Base-by-base conservation (phyloP, 1,140 invertebrate genomes). In the Papilio polytes region DNA sequence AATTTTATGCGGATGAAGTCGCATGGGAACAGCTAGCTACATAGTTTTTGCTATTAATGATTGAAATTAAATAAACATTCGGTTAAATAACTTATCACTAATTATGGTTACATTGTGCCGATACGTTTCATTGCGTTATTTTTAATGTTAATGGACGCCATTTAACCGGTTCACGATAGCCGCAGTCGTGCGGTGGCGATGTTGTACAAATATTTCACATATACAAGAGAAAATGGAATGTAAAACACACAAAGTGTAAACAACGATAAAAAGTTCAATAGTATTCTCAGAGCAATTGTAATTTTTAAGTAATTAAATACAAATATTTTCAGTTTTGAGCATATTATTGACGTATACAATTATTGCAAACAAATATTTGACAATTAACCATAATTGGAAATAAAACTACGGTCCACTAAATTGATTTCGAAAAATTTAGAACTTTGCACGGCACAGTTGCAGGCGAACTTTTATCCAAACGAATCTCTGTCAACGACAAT, bases 401-500 rank as follows among this genome's bases (percentile, higher is more conserved):
- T 70, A 70, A 31, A 36, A 31, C 12, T 70, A 70, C 26, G 26
- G 12, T 70, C 63, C 1, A 31, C 22, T 31, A 70, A 70, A 36
- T 70, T 70, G 63, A 70, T 70, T 70, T 70, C 26, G 22, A 70
- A 66, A 70, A 70, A 36, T 70, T 31, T 70, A 66, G 59, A 66
- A 66, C 26, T 13, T 15, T 31, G 12, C 13, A 70, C 26, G 22
- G 26, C 22, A 70, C 26, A 31, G 63, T 70, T 70, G 12, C 22
- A 26, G 12, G 63, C 26, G 31, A 66, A 70, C 63, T 70, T 70
- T 70, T 63, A 63, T 31, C 13, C 63, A 31, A 70, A 70, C 63
- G 63, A 70, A 70, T 70, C 63, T 70, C 63, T 70, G 63, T 70
- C 63, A 70, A 70, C 63, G 26, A 70, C 63, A 70, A 70, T 70